Base-by-base conservation (phyloP, 2,797 vertebrate species). In the Amazonetta brasiliensis region DNA sequence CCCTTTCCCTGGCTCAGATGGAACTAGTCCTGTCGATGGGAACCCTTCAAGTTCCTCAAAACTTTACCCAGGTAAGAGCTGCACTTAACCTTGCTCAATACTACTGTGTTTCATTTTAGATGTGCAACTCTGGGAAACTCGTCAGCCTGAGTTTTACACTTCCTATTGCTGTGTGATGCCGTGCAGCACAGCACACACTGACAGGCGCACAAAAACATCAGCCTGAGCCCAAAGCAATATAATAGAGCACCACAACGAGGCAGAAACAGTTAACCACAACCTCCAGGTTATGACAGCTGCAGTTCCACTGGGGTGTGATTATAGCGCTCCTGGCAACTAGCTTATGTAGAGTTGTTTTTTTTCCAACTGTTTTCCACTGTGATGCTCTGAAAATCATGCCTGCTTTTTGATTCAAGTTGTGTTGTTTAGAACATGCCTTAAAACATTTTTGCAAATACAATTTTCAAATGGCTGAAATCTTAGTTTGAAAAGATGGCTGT, bases 341-440 rank as follows among this genome's bases (percentile, higher is more conserved):
- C 69, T 75, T 18, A 43, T 0, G 0, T 3, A 18, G 39, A 44
- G 25, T 17, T 0, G 0, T 43, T 17, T n/a, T 44, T 44, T 35
- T 37, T 54, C 31, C 58, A 80, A 2, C 39, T 89, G 12, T 21
- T 77, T 58, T 67, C 39, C 68, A 48, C n/a, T 75, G 72, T 41
- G 50, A 48, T 28, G 12, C 13, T 54, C 43, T 10, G 18, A 14
- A 48, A 92, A 30, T 35, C 16, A 48, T 1, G 16, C 30, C 22
- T 33, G 22, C 44, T 81, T 54, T 77, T 30, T 39, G 33, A 37
- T 33, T 41, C 9, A 50, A 46, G 54, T 77, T 37, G 16, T 33
- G 8, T 39, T 87, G 35, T 30, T 39, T 58, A 30, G 22, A 62
- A 35, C 18, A 72, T 84, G 22, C 17, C 20, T 39, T 41, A 48